Conservation (phyloP, 2,888 invertebrate species). For the Trimorus sp. region DNA sequence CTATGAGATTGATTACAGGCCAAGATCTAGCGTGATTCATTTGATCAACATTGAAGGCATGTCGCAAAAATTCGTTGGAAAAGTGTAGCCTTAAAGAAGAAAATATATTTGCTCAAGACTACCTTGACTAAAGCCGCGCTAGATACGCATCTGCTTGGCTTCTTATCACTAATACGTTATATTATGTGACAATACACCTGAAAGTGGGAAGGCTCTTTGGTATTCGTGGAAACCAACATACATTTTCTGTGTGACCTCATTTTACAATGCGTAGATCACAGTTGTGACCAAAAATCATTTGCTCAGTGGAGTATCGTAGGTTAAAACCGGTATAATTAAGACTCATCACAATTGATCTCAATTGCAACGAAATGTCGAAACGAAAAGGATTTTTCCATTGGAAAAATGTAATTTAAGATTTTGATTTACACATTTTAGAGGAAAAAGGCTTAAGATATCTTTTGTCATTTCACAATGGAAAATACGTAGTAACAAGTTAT, state of each 20-base stretch:
- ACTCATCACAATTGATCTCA: conserved; percentile 32
- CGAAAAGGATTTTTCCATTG: conserved; percentile 35
- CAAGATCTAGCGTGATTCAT: conserved; percentile 26
- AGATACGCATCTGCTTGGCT: conserved; percentile 56
- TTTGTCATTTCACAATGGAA: too few relatives aligned
- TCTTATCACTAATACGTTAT: conserved; percentile 57
- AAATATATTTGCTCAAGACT: conserved; percentile 45
- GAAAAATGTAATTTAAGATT: too few relatives aligned
- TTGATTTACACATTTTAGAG: too few relatives aligned
- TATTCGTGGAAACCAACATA: conserved; percentile 70
- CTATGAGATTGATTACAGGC: neutral
- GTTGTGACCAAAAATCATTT: conserved; percentile 54
- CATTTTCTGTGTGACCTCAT: conserved; percentile 80
- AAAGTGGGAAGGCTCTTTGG: conserved; percentile 60
- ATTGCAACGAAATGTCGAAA: conserved; percentile 46
- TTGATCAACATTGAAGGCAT: conserved; percentile 10
- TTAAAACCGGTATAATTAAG: conserved; percentile 43
- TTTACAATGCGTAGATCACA: conserved; percentile 71
- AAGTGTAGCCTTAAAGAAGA: conserved; percentile 38
- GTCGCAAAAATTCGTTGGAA: conserved; percentile 32
- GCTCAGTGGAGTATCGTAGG: conserved; percentile 46
- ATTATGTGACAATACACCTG: conserved; percentile 57
- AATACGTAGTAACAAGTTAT: too few relatives aligned
- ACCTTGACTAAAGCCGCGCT: conserved; percentile 54
- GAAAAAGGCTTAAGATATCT: too few relatives aligned